Conservation (phyloP, 2,797 vertebrate species). For the Pseudochirops corinnae region DNA sequence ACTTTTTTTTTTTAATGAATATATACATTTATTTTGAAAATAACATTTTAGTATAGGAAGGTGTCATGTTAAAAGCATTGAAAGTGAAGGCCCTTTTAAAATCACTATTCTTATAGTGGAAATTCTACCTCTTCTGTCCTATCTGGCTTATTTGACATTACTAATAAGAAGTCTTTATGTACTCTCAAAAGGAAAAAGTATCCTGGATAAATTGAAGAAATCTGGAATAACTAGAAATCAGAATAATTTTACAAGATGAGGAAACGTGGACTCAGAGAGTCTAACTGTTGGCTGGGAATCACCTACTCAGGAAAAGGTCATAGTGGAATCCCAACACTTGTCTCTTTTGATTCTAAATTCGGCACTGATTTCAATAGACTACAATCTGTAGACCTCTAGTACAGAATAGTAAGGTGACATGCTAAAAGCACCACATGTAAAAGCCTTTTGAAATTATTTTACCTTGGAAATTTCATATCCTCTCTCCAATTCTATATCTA, state of each 20-base stretch:
- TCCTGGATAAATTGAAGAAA: neutral
- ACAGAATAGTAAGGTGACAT: neutral
- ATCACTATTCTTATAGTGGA: neutral
- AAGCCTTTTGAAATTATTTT: neutral
- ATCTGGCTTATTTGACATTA: neutral
- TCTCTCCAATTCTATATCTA: neutral
- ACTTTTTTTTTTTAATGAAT: neutral
- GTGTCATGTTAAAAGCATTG: neutral
- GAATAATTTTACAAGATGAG: neutral
- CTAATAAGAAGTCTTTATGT: slow-evolving; percentile 3
- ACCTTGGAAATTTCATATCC: neutral
- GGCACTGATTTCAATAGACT: neutral
- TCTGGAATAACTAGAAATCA: neutral
- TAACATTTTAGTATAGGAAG: neutral
- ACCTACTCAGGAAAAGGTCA: neutral
- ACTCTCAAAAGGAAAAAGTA: neutral
- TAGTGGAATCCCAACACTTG: neutral
- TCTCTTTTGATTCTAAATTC: neutral
- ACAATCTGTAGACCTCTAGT: neutral
- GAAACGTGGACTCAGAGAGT: neutral
- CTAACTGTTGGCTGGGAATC: neutral
- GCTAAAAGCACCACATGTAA: neutral
- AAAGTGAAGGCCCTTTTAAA: neutral
- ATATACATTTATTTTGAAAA: slow-evolving; percentile 38
- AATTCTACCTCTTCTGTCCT: slow-evolving; percentile 17